phyloP scores from a whole-genome alignment of 53 echinoderm and acorn worm genomes.

The Actinopyga echinites region DNA sequence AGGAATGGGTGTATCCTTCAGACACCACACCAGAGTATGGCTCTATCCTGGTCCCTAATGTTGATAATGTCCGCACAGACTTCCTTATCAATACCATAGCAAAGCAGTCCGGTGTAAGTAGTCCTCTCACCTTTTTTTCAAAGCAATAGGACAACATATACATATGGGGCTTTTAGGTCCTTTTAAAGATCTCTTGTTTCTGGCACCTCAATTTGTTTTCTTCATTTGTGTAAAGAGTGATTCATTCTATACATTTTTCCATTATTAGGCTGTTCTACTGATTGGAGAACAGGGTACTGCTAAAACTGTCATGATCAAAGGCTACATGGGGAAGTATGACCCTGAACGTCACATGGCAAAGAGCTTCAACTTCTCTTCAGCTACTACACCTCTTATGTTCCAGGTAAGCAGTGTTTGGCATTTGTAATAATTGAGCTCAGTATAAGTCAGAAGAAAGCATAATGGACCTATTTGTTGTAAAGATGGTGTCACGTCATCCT shows the following conservation, averaged over 20 bases:
- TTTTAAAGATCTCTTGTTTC: neutral
- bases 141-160: too few species aligned
- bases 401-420: slow-evolving; percentile 53
- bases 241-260: neutral
- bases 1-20: slow-evolving; percentile 90
- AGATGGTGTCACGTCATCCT: too few species aligned
- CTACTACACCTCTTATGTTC: slow-evolving; percentile 98
- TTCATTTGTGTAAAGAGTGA: neutral
- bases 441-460: neutral
- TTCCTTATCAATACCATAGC: slow-evolving; percentile 94
- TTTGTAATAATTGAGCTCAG: neutral
- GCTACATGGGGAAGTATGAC: slow-evolving; percentile 91
- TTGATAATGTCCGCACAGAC: slow-evolving; percentile 96
- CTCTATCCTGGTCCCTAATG: slow-evolving; percentile 95
- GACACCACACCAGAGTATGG: slow-evolving; percentile 97
- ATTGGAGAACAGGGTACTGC: slow-evolving; percentile 99
- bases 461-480: neutral
- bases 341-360: slow-evolving; percentile 95
- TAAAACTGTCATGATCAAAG: slow-evolving; percentile 99
- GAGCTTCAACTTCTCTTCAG: slow-evolving; percentile 99
- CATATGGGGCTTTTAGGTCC: too few species aligned
- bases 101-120: slow-evolving; percentile 85
- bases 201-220: neutral
- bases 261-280: slow-evolving; percentile 72
- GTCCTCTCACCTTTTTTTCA: neutral